Evolutionary conservation across 2,113 vertebrate genomes (phyloP), one percentile per base, ranked within the genome.

Genomic region (Orientallactaga bullata): DNA sequence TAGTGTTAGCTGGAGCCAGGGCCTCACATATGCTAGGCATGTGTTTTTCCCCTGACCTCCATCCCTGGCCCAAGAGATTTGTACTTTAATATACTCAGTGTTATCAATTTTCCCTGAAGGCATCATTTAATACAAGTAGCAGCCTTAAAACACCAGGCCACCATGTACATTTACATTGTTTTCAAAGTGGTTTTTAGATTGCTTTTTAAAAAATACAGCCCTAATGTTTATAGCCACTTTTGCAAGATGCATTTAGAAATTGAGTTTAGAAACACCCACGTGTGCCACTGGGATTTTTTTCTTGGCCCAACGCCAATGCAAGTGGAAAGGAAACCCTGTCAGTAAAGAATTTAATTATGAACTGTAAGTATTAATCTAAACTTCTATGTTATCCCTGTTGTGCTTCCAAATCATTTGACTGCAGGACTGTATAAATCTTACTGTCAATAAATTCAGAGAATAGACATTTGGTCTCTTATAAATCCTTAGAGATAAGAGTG

Each of bases 201-300:
- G 35, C 32, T 92, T 95, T 93, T 90, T 58, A 94, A 55, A 95
- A 42, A 93, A 83, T 83, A 42, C 2, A 72, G 3, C 37, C 23
- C 20, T 86, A 85, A 73, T 93, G 37, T 78, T 92, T 74, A 80
- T 12, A 90, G 26, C 26, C 71, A 90, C n/a, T 7, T 77, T 95
- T 96, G 92, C 39, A 65, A 94, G 84, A 73, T 42, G 28, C 37
- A 81, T 94, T 95, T 12, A 94, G 23, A 96, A 88, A 71, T 65
- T 35, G 74, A 90, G 2, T 83, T 94, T 86, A 92, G 79, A 89
- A 93, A 96, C n/a, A 90, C 37, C 37, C 18, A 84, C 26, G 72
- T 82, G 80, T 28, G 17, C 83, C 42, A 15, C 24, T 55, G 20
- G 63, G 79, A 94, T 26, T 93, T 93, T 93, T 93, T 83, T 94